phyloP scores from a whole-genome alignment of 2,888 invertebrate genomes.

The Druceiella hillmani region DNA sequence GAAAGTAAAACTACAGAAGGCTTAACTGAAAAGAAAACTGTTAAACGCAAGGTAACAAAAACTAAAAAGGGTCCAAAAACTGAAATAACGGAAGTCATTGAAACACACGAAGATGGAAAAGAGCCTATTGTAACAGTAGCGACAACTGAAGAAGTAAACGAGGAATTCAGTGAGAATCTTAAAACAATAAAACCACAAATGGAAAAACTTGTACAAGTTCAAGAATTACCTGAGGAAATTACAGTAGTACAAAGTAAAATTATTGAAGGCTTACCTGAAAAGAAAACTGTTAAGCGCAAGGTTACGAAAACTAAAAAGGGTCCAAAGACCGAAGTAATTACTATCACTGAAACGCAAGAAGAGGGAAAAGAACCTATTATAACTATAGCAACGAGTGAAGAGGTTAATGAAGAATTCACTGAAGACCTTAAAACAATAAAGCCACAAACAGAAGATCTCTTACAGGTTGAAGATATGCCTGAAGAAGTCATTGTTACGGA shows the following conservation, averaged over 20 bases:
- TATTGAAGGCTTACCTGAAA: slow-evolving; percentile 20
- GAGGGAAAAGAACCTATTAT: slow-evolving; percentile 24
- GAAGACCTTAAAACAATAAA: slow-evolving; percentile 23
- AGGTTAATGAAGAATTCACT: slow-evolving; percentile 22
- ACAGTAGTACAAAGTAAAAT: slow-evolving; percentile 22
- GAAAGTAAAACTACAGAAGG: slow-evolving; percentile 30
- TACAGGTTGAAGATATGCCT: slow-evolving; percentile 29
- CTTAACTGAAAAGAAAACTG: slow-evolving; percentile 19
- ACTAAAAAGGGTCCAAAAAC: slow-evolving; percentile 30
- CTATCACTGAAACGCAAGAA: not conserved
- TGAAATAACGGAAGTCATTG: slow-evolving; percentile 32
- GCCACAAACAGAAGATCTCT: slow-evolving; percentile 28
- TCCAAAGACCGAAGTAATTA: not conserved
- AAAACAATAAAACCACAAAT: too few relatives aligned
- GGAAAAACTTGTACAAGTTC: not conserved
- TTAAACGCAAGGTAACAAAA: slow-evolving; percentile 29
- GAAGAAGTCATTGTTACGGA: slow-evolving; percentile 30
- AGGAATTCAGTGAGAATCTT: slow-evolving; percentile 18
- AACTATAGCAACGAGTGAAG: slow-evolving; percentile 25
- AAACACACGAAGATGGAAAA: slow-evolving; percentile 30
- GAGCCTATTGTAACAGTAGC: slow-evolving; percentile 21
- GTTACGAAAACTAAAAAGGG: not conserved
- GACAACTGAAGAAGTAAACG: slow-evolving; percentile 28
- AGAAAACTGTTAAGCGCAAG: not conserved
- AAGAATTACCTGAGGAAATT: slow-evolving; percentile 19